Evolutionary conservation across 2,113 vertebrate genomes (phyloP).

Genomic region (Mobula hypostoma): DNA sequence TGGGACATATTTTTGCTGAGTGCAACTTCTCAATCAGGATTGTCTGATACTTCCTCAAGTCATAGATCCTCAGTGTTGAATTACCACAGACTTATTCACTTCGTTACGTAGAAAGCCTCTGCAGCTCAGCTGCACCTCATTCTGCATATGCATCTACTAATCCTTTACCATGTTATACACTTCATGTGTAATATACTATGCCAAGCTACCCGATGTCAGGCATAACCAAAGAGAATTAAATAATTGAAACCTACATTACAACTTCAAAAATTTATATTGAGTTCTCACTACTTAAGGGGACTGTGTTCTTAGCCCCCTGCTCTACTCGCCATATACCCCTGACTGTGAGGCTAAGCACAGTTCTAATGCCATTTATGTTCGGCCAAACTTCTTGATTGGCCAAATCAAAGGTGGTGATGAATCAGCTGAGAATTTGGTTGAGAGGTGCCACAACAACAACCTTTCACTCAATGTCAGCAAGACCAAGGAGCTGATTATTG

Average conservation of each 20-base stretch:
- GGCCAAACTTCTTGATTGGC: too few relatives aligned
- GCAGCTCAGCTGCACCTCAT: neutral
- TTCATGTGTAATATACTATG: neutral
- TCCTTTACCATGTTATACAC: neutral
- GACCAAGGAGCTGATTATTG: too few relatives aligned
- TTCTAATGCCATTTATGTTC: too few relatives aligned
- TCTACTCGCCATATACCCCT: too few relatives aligned
- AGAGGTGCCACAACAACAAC: too few relatives aligned
- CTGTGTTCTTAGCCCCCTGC: too few relatives aligned
- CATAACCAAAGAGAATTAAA: neutral
- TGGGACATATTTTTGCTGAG: slow-evolving; percentile 25
- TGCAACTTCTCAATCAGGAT: neutral
- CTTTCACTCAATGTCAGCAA: too few relatives aligned
- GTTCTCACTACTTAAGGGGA: neutral
- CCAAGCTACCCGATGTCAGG: neutral
- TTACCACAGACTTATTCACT: neutral
- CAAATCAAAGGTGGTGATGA: too few relatives aligned
- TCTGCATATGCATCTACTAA: neutral
- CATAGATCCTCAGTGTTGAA: neutral
- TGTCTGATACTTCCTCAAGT: neutral
- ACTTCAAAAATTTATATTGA: neutral
- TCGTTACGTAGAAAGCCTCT: neutral
- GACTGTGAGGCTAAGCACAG: too few relatives aligned
- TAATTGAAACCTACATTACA: neutral
- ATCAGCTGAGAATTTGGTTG: too few relatives aligned